These are phyloP conservation scores for Podilymbus podiceps DNA, from an alignment of 2,113 vertebrate genomes.

Conservation along the genomic window DNA sequence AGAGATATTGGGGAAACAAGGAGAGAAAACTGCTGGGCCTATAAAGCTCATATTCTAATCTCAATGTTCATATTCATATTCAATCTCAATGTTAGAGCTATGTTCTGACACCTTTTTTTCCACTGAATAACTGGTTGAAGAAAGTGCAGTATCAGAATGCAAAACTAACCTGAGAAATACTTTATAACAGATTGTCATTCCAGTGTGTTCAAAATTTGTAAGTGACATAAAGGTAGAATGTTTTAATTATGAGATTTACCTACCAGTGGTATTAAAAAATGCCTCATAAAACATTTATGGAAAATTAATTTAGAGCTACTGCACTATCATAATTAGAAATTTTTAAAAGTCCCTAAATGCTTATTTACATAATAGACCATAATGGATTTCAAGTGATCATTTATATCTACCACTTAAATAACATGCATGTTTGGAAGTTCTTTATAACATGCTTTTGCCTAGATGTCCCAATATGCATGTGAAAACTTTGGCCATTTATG, in stretches of 20 bases:
- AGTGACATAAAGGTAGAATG: neutral
- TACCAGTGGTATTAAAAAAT: neutral
- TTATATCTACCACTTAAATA: neutral
- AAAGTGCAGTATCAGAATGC: neutral
- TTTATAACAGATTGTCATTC: neutral
- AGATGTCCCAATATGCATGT: neutral
- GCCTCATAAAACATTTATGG: neutral
- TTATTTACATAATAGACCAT: constrained; percentile 8
- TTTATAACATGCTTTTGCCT: neutral
- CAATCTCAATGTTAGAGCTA: neutral
- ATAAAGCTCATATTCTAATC: neutral
- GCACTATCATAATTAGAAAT: neutral
- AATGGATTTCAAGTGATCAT: neutral
- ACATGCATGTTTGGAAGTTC: neutral
- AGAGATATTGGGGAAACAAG: neutral
- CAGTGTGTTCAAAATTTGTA: neutral
- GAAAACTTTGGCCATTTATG: neutral
- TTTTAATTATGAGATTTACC: neutral
- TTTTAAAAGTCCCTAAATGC: constrained; percentile 14
- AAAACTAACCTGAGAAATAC: neutral
- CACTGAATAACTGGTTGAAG: neutral
- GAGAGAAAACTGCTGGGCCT: neutral
- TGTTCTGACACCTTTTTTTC: neutral
- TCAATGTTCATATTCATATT: too few relatives aligned
- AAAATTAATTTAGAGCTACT: neutral